Conservation (phyloP, 2,888 invertebrate species). For the Drepana falcataria region DNA sequence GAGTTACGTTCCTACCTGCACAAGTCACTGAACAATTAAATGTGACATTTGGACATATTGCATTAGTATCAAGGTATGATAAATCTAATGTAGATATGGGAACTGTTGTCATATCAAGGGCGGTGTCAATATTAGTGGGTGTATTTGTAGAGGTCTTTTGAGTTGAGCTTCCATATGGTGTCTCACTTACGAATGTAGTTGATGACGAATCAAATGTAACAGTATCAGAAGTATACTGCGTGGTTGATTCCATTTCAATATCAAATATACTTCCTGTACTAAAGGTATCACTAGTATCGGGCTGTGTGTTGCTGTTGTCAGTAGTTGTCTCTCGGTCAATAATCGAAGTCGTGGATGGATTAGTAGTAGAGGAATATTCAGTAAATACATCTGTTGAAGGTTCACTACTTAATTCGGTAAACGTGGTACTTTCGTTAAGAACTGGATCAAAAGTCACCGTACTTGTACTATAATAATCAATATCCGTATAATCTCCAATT, state of each 20-base stretch:
- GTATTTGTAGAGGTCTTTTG: background rate
- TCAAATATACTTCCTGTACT: background rate
- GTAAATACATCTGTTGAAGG: background rate
- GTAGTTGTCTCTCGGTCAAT: background rate
- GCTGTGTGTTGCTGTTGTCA: background rate
- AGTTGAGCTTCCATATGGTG: background rate
- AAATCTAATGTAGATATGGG: background rate
- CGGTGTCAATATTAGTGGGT: background rate
- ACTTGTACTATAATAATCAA: conserved; percentile 21
- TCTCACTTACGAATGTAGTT: background rate
- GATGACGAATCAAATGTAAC: background rate
- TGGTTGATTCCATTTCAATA: background rate
- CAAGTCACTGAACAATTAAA: conserved; percentile 58
- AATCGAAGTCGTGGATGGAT: background rate
- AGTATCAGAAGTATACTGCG: background rate
- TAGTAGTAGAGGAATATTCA: background rate
- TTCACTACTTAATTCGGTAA: background rate
- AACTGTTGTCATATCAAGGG: background rate
- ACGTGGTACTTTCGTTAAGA: conserved; percentile 7
- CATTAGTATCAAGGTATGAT: conserved; percentile 5
- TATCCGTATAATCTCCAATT: conserved; percentile 28
- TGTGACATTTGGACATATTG: conserved; percentile 37
- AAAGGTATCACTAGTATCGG: background rate
- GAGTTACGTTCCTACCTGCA: conserved; percentile 50
- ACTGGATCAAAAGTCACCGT: conserved; percentile 2